Base-by-base conservation (phyloP, 2,113 vertebrate genomes). In the Callipepla squamata region DNA sequence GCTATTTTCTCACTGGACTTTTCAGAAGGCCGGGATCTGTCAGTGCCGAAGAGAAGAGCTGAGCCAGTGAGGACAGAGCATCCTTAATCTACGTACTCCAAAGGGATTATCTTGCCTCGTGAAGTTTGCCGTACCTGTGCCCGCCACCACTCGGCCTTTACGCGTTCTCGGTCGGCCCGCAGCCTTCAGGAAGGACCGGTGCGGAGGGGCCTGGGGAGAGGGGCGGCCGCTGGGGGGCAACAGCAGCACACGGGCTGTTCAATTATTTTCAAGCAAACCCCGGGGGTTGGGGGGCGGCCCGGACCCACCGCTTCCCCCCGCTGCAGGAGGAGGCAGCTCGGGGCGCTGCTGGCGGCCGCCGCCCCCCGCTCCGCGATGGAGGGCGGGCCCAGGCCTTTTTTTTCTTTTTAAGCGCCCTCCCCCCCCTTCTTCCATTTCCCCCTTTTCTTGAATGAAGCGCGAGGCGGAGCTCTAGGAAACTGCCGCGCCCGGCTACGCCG, bases 171-270 rank as follows among this genome's bases (percentile, higher is more conserved):
- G 51, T 14, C 28, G 51, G 51, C 15, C 25, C 55, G 55, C 55
- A 58, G 55, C 55, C 55, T n/a, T 58, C 55, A 12, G 32, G 18
- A 20, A 58, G 55, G 19, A 20, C 11, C 26, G 47, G 47, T 20
- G 20, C 5, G 32, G 18, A 8, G 28, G 53, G 30, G 53, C 14
- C 25, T 14, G 55, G 19, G 77, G 58, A 34, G 66, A 78, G 69
- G 62, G 42, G 68, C n/a, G 59, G 48, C 96, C 96, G 85, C 96
- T 89, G 91, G 96, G 78, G 70, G 96, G 96, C 89, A 95, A 94
- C 88, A 72, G 87, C 75, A 36, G 38, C 91, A 63, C 83, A 76
- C 72, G 78, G 87, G 48, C 40, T 40, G 40, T 40, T 4, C 40
- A 40, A 13, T 40, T 13, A 40, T 40, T 40, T 40, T 40, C 40